A percentile compares a stretch with the other conserved stretches of the same genome.
Conservation (phyloP, 1,140 invertebrate species). For the Yoshiicerus persimilis region DNA sequence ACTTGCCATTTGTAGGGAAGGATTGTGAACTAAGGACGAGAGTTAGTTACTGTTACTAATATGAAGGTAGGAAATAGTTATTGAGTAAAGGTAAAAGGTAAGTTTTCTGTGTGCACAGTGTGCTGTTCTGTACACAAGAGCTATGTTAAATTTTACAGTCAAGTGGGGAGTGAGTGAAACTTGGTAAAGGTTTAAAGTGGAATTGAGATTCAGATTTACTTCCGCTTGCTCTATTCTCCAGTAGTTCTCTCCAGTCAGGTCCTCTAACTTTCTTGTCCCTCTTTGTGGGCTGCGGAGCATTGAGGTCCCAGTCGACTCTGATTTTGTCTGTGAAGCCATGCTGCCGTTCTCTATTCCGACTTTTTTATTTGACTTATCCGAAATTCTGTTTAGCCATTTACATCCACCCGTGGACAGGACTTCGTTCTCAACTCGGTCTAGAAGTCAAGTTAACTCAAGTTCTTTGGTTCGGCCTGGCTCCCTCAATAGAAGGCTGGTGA, state of each 20-base stretch:
- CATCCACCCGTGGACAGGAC: not conserved
- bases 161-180: not conserved
- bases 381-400: conserved; percentile 6
- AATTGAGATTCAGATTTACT: not conserved
- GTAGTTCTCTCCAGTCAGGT: not conserved
- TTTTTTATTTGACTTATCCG: not conserved
- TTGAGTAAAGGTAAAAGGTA: not conserved
- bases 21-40: no score
- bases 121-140: not conserved
- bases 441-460: not conserved
- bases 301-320: not conserved
- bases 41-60: no score
- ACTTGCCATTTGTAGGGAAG: no score
- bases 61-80: no score
- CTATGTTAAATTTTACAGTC: not conserved
- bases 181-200: conserved; percentile 5
- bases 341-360: not conserved
- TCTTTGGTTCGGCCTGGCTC: not conserved
- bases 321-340: not conserved
- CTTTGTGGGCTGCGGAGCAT: not conserved
- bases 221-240: not conserved
- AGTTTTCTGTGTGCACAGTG: not conserved
- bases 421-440: not conserved
- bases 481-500: not conserved
- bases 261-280: not conserved